phyloP scores from a whole-genome alignment of 2,113 vertebrate species.

The Ranitomeya imitator region DNA sequence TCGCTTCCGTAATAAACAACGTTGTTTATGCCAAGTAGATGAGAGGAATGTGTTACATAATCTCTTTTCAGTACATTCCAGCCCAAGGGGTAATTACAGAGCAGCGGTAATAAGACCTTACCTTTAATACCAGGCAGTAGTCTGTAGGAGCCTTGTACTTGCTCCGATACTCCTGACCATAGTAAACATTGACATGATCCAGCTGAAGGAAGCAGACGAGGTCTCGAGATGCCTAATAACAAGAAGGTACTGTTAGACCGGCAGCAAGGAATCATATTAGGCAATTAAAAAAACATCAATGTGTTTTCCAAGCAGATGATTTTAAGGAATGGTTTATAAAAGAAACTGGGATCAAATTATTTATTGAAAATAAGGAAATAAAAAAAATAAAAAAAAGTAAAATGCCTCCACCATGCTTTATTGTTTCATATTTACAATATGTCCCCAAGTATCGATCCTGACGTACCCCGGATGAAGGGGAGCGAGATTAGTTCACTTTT shows the following conservation, averaged over 20 bases:
- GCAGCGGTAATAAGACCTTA: constrained; percentile 61
- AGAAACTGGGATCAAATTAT: neutral
- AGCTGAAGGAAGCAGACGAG: constrained; percentile 96
- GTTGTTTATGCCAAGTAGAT: constrained; percentile 16
- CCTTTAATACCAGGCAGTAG: constrained; percentile 95
- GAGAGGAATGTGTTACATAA: constrained; percentile 15
- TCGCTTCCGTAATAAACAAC: neutral
- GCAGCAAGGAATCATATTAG: neutral
- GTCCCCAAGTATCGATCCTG: no score
- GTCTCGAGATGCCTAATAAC: constrained; percentile 86
- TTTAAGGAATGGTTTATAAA: neutral
- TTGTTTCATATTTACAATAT: no score
- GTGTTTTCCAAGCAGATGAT: neutral
- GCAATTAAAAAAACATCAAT: neutral
- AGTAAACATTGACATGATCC: constrained; percentile 96
- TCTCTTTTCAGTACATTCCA: neutral
- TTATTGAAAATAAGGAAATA: neutral
- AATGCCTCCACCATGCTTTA: neutral
- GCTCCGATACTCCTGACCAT: constrained; percentile 95
- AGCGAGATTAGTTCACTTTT: no score
- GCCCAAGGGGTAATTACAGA: neutral
- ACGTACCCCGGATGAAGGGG: no score
- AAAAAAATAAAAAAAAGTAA: neutral
- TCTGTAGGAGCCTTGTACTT: constrained; percentile 98
- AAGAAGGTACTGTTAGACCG: constrained; percentile 32